Base-by-base conservation (phyloP, 2,888 invertebrate species). In the Pyralis farinalis region DNA sequence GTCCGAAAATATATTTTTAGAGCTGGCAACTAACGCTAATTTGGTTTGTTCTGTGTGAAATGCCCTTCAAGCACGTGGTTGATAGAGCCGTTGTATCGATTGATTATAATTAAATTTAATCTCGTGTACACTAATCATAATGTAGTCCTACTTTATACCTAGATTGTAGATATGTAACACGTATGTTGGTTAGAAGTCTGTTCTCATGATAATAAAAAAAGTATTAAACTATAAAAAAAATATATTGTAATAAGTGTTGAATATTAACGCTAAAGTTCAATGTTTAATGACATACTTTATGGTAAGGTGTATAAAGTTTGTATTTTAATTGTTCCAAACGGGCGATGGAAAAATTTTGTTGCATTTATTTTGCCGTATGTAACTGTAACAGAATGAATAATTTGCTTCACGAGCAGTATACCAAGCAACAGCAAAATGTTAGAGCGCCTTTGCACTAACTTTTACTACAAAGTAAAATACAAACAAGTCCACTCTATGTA, bases 221-320 rank as follows among this genome's bases (percentile, higher is more conserved):
- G 52, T 65, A 62, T 55, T 67, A 62, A 62, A 67, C 58, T 58
- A 42, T 47, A 55, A 51, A 72, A 71, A 73, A 69, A 65, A 75
- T 59, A 56, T 71, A 76, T 78, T 73, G 67, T 76, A 74, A 59
- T 80, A 80, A 83, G 80, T 84, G 84, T 85, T 85, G 71, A 78
- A 63, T 79, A 80, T 73, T 72, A 76, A 71, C 63, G 77, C 81
- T 78, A 70, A 70, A 60, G 71, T 75, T 73, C 70, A 49, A 75
- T 81, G 75, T 82, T 76, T 72, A 65, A 58, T 72, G 16, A 16
- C 16, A 70, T 37, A 71, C 48, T 51, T 68, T 67, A 60, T 47
- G 57, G 59, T 72, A 71, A 65, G 55, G 42, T 51, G 55, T 63
- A 54, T 63, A 37, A 43, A 43, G 42, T 49, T 41, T 32, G 34